Conservation (phyloP, 2,888 invertebrate species). For the Tetranychus truncatus region DNA sequence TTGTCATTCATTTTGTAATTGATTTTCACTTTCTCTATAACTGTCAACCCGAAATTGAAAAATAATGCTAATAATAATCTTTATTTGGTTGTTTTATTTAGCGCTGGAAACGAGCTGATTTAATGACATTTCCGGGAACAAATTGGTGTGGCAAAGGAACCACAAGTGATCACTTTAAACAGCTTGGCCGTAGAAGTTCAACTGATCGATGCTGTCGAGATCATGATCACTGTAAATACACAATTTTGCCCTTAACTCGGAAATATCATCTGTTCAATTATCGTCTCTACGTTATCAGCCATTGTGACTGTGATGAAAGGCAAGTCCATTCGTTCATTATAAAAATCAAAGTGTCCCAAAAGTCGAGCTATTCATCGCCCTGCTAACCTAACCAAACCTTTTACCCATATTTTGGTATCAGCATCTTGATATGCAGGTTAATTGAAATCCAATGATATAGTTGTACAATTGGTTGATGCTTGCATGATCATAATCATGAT, state of each 20-base stretch:
- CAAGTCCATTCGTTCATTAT: slow-evolving; percentile 35
- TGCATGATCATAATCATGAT: background rate
- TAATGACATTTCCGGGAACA: slow-evolving; percentile 67
- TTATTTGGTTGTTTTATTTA: background rate
- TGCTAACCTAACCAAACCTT: too few species aligned
- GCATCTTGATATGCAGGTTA: too few species aligned
- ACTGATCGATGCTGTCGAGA: slow-evolving; percentile 69
- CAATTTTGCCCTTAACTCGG: slow-evolving; percentile 60
- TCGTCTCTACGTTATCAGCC: slow-evolving; percentile 71
- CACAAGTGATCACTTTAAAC: slow-evolving; percentile 56
- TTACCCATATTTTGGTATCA: too few species aligned
- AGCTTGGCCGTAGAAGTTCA: slow-evolving; percentile 60
- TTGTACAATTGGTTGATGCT: too few species aligned
- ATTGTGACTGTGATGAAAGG: slow-evolving; percentile 80
- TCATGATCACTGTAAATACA: slow-evolving; percentile 70
- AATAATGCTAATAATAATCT: background rate
- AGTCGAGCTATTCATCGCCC: background rate
- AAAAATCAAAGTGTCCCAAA: background rate
- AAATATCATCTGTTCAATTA: slow-evolving; percentile 74
- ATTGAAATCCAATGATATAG: too few species aligned
- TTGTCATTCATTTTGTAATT: too few species aligned
- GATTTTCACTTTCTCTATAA: background rate
- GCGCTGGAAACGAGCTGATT: slow-evolving; percentile 40
- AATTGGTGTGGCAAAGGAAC: slow-evolving; percentile 85
- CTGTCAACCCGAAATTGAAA: background rate